These are phyloP conservation scores for Drosophila novamexicana DNA, from an alignment of 1,140 invertebrate species.

Conservation along the genomic window DNA sequence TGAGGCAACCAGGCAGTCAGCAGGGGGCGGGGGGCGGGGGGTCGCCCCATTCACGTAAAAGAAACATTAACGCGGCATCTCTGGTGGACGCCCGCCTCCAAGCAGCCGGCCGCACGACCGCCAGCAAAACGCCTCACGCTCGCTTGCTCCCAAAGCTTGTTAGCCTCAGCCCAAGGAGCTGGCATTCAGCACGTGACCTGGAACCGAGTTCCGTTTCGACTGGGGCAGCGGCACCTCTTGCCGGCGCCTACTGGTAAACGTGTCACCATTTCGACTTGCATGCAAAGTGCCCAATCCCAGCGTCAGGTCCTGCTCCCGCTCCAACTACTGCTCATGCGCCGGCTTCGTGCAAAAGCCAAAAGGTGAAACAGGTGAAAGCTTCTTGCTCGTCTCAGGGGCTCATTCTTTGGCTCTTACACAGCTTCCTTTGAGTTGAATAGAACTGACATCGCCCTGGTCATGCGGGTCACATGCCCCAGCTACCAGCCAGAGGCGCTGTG, in stretches of 20 bases:
- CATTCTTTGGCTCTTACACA: constrained; percentile 19
- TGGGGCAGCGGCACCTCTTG: constrained; percentile 5
- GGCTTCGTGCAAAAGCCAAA: constrained; percentile 12
- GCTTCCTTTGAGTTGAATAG: constrained; percentile 25
- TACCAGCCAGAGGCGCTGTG: constrained; percentile 4
- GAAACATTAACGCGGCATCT: constrained; percentile 74
- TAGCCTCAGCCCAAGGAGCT: constrained; percentile 60
- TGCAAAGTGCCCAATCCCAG: constrained; percentile 35
- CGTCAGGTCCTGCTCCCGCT: constrained; percentile 1
- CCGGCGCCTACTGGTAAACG: constrained; percentile 15
- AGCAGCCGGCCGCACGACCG: background rate
- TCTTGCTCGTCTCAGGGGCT: constrained; percentile 26
- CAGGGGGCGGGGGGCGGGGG: background rate
- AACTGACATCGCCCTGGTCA: constrained; percentile 23
- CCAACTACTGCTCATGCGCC: too few relatives aligned
- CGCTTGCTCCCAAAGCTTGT: constrained; percentile 65
- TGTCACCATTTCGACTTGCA: constrained; percentile 53
- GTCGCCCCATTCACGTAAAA: constrained; percentile 64
- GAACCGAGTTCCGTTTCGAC: constrained; percentile 17
- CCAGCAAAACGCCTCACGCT: constrained; percentile 49
- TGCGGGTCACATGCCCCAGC: constrained; percentile 22
- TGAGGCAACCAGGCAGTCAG: background rate
- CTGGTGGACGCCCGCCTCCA: constrained; percentile 6
- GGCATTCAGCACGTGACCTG: constrained; percentile 61
- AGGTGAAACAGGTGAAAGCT: constrained; percentile 12